phyloP scores from a whole-genome alignment of 2,113 vertebrate species.

The cattle (Bos taurus) region DNA sequence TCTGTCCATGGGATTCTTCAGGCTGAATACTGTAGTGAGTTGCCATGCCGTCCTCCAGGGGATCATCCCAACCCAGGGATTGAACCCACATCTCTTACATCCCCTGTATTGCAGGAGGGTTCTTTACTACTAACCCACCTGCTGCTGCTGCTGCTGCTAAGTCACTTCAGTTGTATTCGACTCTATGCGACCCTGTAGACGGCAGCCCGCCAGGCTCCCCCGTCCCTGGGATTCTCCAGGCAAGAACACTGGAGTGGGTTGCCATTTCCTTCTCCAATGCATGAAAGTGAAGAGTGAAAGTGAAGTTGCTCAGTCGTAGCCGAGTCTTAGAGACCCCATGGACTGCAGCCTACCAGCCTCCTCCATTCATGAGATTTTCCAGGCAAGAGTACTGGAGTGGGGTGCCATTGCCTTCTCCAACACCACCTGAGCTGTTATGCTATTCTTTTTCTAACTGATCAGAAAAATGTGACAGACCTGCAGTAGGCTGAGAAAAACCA shows the following conservation, averaged over 20 bases:
- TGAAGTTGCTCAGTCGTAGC: accelerated
- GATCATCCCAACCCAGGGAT: not conserved
- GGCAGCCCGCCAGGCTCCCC: accelerated
- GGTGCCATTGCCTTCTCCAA: not conserved
- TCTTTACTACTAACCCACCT: not conserved
- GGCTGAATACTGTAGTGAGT: not conserved
- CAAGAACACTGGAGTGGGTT: too few relatives aligned
- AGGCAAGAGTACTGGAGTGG: too few relatives aligned
- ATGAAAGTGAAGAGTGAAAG: too few relatives aligned
- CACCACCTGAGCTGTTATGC: not conserved
- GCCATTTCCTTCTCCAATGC: too few relatives aligned
- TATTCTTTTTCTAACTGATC: not conserved
- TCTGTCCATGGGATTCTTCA: not conserved
- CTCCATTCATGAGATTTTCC: too few relatives aligned
- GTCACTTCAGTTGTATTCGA: too few relatives aligned
- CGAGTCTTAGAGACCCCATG: accelerated
- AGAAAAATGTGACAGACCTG: not conserved
- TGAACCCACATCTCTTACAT: not conserved
- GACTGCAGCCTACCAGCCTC: too few relatives aligned
- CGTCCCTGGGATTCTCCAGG: too few relatives aligned
- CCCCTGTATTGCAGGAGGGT: not conserved
- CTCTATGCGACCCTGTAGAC: too few relatives aligned
- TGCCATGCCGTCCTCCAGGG: not conserved
- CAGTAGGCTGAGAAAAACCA: not conserved
- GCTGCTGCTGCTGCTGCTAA: too few relatives aligned